Percentiles rank a stretch among this genome's conserved stretches.
These are phyloP conservation scores for Pogonophryne albipinna DNA, from an alignment of 2,797 vertebrate genomes.

Conservation along the genomic window DNA sequence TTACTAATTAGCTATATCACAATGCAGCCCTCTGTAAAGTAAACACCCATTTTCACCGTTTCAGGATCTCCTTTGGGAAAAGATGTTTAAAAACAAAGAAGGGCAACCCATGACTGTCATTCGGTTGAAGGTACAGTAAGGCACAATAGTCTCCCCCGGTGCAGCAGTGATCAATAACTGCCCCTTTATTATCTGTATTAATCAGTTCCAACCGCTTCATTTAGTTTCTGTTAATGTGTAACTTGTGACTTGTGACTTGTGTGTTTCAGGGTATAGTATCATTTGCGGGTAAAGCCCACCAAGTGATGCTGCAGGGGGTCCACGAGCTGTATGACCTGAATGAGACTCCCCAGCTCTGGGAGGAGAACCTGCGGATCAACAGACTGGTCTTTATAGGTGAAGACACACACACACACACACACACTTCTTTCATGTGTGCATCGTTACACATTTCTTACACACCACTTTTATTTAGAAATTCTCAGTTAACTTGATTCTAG, in stretches of 20 bases:
- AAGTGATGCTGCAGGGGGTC: slow-evolving; percentile 95
- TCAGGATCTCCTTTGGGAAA: slow-evolving; percentile 97
- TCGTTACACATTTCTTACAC: neutral
- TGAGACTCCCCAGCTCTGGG: slow-evolving; percentile 91
- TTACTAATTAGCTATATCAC: slow-evolving; percentile 40
- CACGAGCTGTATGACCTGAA: slow-evolving; percentile 96
- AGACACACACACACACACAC: slow-evolving; percentile 17
- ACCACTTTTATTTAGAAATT: neutral
- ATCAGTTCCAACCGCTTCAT: slow-evolving; percentile 44
- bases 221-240: slow-evolving; percentile 65
- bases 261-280: slow-evolving; percentile 91
- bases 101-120: slow-evolving; percentile 91
- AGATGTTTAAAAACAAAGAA: slow-evolving; percentile 88
- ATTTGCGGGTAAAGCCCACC: slow-evolving; percentile 88
- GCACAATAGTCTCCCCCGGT: slow-evolving; percentile 42
- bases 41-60: slow-evolving; percentile 52
- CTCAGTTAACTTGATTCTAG: neutral
- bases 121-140: slow-evolving; percentile 89
- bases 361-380: slow-evolving; percentile 85
- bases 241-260: slow-evolving; percentile 54
- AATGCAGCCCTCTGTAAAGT: slow-evolving; percentile 43
- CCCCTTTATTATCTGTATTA: slow-evolving; percentile 45
- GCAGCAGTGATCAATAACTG: slow-evolving; percentile 49
- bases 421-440: slow-evolving; percentile 6
- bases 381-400: slow-evolving; percentile 95